Conservation (phyloP, 2,797 vertebrate species). For the Philypnodon macrostomus region DNA sequence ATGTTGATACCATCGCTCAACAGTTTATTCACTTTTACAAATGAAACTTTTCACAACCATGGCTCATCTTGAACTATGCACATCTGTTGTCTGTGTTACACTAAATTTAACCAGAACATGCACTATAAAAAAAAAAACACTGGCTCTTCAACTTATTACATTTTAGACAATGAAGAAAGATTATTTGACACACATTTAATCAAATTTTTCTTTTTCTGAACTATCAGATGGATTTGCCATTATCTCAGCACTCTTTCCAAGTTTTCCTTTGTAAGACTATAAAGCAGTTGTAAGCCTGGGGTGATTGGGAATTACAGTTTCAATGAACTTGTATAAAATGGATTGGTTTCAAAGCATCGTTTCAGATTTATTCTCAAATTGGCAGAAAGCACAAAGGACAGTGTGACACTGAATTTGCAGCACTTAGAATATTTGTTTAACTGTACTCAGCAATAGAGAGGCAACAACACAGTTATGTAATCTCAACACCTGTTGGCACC, state of each 20-base stretch:
- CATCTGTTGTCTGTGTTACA: neutral
- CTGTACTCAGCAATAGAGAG: neutral
- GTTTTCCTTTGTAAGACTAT: neutral
- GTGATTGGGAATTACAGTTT: slow-evolving; percentile 20
- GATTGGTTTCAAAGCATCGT: slow-evolving; percentile 18
- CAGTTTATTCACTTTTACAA: no score
- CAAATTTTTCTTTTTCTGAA: slow-evolving; percentile 20
- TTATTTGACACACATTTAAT: slow-evolving; percentile 23
- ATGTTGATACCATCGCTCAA: no score
- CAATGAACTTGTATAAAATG: slow-evolving; percentile 17
- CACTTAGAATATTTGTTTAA: no score
- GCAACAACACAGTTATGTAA: slow-evolving; percentile 13
- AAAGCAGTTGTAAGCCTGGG: slow-evolving; percentile 13
- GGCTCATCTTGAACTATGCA: neutral
- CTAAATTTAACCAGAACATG: no score
- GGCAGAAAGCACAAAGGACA: neutral
- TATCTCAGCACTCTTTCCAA: neutral
- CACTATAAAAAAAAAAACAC: no score
- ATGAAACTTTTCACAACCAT: neutral
- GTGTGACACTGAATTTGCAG: no score
- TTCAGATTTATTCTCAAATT: slow-evolving; percentile 4
- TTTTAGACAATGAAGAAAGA: neutral
- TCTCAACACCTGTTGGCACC: slow-evolving; percentile 5
- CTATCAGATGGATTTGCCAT: slow-evolving; percentile 20
- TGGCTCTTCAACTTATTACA: neutral